Conservation (phyloP, 2,113 vertebrate genomes). For the Phycodurus eques region DNA sequence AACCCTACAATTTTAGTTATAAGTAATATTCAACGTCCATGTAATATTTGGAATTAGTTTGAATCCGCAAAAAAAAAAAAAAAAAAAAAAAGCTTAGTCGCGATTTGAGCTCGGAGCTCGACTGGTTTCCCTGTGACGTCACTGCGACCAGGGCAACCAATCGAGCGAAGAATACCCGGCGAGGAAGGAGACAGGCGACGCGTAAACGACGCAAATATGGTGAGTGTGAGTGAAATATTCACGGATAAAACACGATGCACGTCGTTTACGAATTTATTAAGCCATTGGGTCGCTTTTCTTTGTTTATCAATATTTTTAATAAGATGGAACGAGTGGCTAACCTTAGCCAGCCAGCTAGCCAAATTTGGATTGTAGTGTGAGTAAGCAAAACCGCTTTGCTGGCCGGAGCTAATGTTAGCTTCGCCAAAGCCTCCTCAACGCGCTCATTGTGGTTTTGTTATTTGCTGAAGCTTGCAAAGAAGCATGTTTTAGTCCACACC, state of each 20-base stretch:
- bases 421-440: background rate
- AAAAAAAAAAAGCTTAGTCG: background rate
- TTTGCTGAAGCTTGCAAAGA: background rate
- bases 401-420: background rate
- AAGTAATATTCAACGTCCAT: background rate
- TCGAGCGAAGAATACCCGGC: conserved; percentile 33
- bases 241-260: background rate
- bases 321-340: conserved; percentile 2
- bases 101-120: conserved; percentile 40
- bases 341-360: conserved; percentile 44
- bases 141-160: conserved; percentile 35
- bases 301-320: background rate
- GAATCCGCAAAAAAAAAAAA: background rate
- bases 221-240: conserved; percentile 43
- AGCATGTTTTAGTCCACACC: background rate
- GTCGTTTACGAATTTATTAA: fast-evolving
- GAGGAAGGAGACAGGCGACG: conserved; percentile 8
- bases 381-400: conserved; percentile 67
- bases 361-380: conserved; percentile 52
- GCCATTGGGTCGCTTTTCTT: fast-evolving
- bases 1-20: background rate
- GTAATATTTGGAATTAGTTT: background rate
- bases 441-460: background rate
- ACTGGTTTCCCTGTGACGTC: conserved; percentile 30
- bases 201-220: conserved; percentile 59